Evolutionary conservation across 2,888 invertebrate genomes (phyloP).

Genomic region (Steinernema scapterisci): DNA sequence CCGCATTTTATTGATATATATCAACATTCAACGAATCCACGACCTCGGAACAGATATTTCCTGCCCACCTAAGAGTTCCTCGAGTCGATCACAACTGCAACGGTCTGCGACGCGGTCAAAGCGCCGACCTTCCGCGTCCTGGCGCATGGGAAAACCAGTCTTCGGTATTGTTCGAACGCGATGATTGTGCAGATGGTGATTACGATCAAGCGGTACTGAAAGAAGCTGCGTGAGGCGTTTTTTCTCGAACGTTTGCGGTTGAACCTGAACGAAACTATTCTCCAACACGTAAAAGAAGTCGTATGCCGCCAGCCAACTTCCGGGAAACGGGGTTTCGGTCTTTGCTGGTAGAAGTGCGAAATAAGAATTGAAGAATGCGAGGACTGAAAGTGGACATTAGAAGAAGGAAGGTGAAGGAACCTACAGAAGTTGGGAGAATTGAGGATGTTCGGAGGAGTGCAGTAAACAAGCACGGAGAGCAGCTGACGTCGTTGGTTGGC

Average conservation of each 20-base stretch:
- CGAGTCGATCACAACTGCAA: not conserved
- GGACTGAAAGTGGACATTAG: not conserved
- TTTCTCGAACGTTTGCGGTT: not conserved
- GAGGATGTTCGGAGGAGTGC: constrained; percentile 23
- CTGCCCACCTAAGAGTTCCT: no score
- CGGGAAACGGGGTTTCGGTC: not conserved
- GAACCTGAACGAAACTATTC: not conserved
- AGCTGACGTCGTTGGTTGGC: not conserved
- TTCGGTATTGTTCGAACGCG: not conserved
- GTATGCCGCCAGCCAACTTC: not conserved
- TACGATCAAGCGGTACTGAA: constrained; percentile 21
- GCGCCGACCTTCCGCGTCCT: not conserved
- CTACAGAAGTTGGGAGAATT: constrained; percentile 12
- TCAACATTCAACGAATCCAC: no score
- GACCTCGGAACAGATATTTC: no score
- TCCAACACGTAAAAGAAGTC: not conserved
- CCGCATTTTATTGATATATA: no score
- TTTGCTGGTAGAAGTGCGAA: not conserved
- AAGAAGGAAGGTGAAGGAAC: not conserved
- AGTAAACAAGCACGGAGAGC: constrained; percentile 10
- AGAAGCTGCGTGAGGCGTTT: not conserved
- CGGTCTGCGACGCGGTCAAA: not conserved
- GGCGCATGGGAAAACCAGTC: not conserved
- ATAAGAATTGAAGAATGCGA: constrained; percentile 8
- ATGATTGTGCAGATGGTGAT: constrained; percentile 4